A percentile compares a stretch with the other conserved stretches of the same genome.
phyloP scores from a whole-genome alignment of 2,888 invertebrate species.

The Epinotia ramella region DNA sequence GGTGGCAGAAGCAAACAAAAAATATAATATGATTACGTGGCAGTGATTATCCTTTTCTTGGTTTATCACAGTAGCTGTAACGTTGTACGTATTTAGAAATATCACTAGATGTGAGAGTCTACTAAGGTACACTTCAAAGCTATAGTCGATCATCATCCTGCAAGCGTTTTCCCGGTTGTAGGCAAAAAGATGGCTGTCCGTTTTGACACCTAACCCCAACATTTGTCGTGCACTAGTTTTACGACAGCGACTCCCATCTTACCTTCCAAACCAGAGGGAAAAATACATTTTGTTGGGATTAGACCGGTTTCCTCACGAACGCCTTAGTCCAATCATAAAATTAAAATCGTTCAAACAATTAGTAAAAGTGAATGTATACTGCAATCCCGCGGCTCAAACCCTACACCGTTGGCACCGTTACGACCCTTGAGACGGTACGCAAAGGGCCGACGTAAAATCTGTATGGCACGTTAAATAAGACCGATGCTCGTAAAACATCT shows the following conservation, averaged over 20 bases:
- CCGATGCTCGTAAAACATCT: conserved; percentile 74
- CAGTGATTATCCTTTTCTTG: not conserved
- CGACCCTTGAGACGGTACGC: conserved; percentile 31
- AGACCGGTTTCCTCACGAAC: too few relatives aligned
- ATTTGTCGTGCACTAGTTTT: too few relatives aligned
- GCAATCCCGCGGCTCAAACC: not conserved
- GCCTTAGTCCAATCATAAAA: not conserved
- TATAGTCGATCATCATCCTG: too few relatives aligned
- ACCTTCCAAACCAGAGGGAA: too few relatives aligned
- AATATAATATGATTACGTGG: not conserved
- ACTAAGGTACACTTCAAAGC: too few relatives aligned
- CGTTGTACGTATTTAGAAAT: too few relatives aligned
- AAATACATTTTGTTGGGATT: too few relatives aligned
- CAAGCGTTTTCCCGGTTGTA: too few relatives aligned
- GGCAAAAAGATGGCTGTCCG: too few relatives aligned
- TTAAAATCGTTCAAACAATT: not conserved
- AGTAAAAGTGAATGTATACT: conserved; percentile 2
- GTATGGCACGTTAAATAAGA: conserved; percentile 80
- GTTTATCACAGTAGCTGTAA: not conserved
- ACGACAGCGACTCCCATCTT: too few relatives aligned
- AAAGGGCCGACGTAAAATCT: conserved; percentile 73
- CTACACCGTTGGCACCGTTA: conserved; percentile 31
- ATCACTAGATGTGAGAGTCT: too few relatives aligned
- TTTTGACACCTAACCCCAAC: too few relatives aligned
- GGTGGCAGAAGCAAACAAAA: not conserved